phyloP scores from a whole-genome alignment of 2,113 vertebrate genomes.

The Cottus gobio region DNA sequence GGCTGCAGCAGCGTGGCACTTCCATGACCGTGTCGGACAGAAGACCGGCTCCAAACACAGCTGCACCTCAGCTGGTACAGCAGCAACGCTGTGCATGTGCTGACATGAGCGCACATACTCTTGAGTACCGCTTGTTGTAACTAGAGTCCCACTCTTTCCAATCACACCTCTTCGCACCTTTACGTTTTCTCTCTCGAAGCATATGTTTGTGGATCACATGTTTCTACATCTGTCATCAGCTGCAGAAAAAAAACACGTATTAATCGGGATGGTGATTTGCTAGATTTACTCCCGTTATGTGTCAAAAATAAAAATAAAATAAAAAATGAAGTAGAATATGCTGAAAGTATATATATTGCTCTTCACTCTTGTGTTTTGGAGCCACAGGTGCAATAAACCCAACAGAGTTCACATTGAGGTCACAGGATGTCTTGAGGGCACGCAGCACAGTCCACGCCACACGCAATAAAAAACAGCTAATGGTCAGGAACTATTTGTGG shows the following conservation, averaged over 20 bases:
- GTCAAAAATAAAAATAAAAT: no score
- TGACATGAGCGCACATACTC: constrained; percentile 75
- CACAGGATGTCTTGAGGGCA: constrained; percentile 51
- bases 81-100: constrained; percentile 70
- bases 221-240: neutral
- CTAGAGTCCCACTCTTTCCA: constrained; percentile 58
- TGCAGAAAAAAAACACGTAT: neutral
- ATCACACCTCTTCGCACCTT: constrained; percentile 38
- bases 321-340: neutral
- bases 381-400: constrained; percentile 55
- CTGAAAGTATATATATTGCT: neutral
- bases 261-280: neutral
- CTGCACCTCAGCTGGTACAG: constrained; percentile 78
- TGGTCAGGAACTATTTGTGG: constrained; percentile 25
- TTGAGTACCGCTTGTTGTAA: constrained; percentile 49
- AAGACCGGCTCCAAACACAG: constrained; percentile 80
- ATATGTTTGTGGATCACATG: neutral
- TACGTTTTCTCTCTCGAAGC: neutral
- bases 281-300: neutral
- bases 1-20: constrained; percentile 38
- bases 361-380: constrained; percentile 41
- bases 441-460: neutral
- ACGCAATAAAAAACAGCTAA: constrained; percentile 27
- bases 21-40: constrained; percentile 65
- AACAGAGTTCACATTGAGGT: constrained; percentile 63